Base-by-base conservation (phyloP, 2,888 invertebrate genomes). In the Tanytarsus gracilentus region DNA sequence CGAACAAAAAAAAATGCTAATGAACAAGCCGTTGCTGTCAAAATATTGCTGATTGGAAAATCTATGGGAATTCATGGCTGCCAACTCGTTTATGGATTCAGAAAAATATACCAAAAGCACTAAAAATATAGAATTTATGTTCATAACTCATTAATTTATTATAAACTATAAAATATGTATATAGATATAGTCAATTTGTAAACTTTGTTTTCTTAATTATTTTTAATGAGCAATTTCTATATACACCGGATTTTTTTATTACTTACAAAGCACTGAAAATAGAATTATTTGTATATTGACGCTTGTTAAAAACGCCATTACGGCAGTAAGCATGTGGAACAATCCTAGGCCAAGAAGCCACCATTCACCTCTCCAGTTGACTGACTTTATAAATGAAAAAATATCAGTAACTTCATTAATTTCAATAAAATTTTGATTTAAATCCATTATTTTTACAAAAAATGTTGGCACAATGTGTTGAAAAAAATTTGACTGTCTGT, bases 11-110 rank as follows among this genome's bases (percentile, higher is more conserved):
- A 94, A 89, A 9, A 92, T 81, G 1, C 94, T 94, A 78, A 95
- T 93, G 71, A 95, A 95, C 58, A 94, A 77, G 18, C 95, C 95
- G 75, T 88, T 88, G 68, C 88, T 88, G 72, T 95, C 95, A 72
- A 95, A 95, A 73, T 94, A 95, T 70, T 94, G 94, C 67, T 95
- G 92, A 66, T 84, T 81, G 0, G 94, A 88, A 73, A 95, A 93
- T 62, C 84, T 76, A 67, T 85, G 82, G 91, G 92, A 94, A 72
- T 94, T 86, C 64, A 79, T 79, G 0, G 94, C 90, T 3, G 92
- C 94, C 64, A 89, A 80, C 76, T 90, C 86, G 71, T 95, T 95
- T 65, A 95, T 88, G 67, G 81, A 86, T 75, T 94, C 93, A 21
- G 94, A 90, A 70, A 88, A 91, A 71, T 90, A 93, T 11, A 93